Base-by-base conservation (phyloP, 2,888 invertebrate genomes). In the Eristalis pertinax region DNA sequence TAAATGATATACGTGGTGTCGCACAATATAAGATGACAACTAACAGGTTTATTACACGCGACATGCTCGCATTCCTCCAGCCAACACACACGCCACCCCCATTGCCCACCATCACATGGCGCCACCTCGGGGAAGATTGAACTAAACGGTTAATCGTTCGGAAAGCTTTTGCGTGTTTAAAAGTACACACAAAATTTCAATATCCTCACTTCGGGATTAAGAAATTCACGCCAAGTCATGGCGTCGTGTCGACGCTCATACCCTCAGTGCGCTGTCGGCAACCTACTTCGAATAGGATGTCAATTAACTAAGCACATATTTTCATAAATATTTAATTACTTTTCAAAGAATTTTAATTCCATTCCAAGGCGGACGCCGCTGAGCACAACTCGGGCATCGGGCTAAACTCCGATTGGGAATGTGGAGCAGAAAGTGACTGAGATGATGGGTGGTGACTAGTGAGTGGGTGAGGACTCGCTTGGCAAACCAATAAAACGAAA, bases 311-410 rank as follows among this genome's bases (percentile, higher is more conserved):
- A 79, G 83, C 87, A 87, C 87, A 87, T 84, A 87, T 84, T 87
- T 87, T 79, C 84, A 87, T 87, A 87, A 79, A 87, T 87, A 84
- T 87, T 87, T 87, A 87, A 87, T 87, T 84, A 87, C 84, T 84
- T 83, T 87, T 84, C 73, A 79, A 87, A 84, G 87, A 84, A 87
- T 84, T 87, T 84, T 79, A 79, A 87, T 87, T 87, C 79, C 77
- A 77, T 65, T 74, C 77, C 41, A 77, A 76, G 78, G 26, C 60
- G 60, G 26, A 60, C 26, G 67, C 22, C 63, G 73, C 43, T 63
- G 67, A 19, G 32, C 56, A 41, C 35, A 19, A 32, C 24, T 19
- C 32, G 15, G 60, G 41, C 26, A 29, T 50, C 22, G 50, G 38
- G 38, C 38, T 38, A 13, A 38, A 38, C 38, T 38, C 56, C n/a